Conservation (phyloP, 2,888 invertebrate genomes). For the Dynastes hyllus region DNA sequence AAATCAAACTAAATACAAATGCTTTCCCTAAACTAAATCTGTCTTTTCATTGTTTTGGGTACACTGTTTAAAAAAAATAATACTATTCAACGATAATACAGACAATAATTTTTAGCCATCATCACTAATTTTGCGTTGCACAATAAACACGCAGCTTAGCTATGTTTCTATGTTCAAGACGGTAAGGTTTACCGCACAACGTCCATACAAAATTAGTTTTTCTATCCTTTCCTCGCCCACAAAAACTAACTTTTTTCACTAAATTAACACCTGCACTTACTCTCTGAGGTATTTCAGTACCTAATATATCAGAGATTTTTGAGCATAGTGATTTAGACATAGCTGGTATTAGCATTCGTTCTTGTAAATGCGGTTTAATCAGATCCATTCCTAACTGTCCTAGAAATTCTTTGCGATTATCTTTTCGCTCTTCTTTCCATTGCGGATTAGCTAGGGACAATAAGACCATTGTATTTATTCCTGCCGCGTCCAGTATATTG, state of each 20-base stretch:
- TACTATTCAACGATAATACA: no score
- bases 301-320: conserved; percentile 38
- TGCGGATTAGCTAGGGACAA: conserved; percentile 39
- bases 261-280: conserved; percentile 7
- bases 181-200: conserved; percentile 38
- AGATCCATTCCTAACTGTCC: conserved; percentile 40
- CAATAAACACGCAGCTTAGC: conserved; percentile 35
- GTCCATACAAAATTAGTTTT: conserved; percentile 46
- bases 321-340: conserved; percentile 27
- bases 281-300: conserved; percentile 8
- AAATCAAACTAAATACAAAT: no score
- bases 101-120: no score
- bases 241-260: conserved; percentile 41
- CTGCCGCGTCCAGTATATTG: conserved; percentile 51
- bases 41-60: no score
- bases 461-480: conserved; percentile 50
- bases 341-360: conserved; percentile 1
- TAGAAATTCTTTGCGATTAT: neutral
- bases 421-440: neutral
- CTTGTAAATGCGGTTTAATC: conserved; percentile 40
- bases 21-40: no score
- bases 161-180: conserved; percentile 34
- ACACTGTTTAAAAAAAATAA: no score
- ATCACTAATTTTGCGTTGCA: neutral
- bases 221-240: conserved; percentile 31